Conservation (phyloP, 1,140 invertebrate species). For the Kradibia gibbosae region DNA sequence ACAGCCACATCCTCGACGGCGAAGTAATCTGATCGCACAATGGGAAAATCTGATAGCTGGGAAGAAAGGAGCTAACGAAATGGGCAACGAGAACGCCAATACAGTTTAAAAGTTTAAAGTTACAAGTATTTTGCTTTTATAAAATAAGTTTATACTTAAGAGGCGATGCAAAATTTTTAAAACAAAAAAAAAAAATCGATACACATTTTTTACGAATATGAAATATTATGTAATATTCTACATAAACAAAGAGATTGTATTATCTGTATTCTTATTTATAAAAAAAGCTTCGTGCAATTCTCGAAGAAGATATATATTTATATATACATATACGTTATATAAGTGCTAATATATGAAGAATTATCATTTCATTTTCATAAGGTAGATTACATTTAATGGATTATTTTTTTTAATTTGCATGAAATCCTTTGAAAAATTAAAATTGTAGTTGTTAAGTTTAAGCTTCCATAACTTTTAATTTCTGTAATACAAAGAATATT, state of each 20-base stretch:
- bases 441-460: too few species aligned
- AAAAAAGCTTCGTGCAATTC: too few species aligned
- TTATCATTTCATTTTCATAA: too few species aligned
- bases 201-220: background rate
- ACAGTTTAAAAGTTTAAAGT: conserved; percentile 54
- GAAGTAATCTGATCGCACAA: conserved; percentile 72
- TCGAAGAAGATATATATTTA: too few species aligned
- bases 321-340: too few species aligned
- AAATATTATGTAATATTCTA: background rate
- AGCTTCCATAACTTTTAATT: too few species aligned
- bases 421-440: too few species aligned
- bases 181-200: background rate
- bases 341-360: too few species aligned
- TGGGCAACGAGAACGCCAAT: conserved; percentile 60
- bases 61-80: conserved; percentile 65
- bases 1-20: conserved; percentile 65
- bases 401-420: too few species aligned
- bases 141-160: background rate
- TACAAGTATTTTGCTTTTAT: background rate
- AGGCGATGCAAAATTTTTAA: too few species aligned
- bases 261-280: background rate
- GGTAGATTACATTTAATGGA: too few species aligned
- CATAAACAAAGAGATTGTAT: background rate
- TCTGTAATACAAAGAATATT: too few species aligned
- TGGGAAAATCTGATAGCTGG: conserved; percentile 73